Evolutionary conservation across 2,113 vertebrate species (phyloP).

Genomic region (Aepyceros melampus): DNA sequence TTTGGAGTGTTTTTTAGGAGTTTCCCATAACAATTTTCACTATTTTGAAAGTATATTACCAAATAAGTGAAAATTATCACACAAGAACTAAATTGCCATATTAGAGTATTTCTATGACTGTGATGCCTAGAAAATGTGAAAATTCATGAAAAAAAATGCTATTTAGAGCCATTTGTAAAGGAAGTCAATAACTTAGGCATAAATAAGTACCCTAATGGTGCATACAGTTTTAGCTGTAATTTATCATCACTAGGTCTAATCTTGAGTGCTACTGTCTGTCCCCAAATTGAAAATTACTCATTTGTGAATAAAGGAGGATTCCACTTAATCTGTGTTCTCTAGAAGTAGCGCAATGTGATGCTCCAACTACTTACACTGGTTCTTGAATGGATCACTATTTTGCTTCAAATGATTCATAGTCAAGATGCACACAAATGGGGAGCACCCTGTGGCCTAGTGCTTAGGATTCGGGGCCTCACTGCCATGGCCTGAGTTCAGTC

Average conservation of each 20-base stretch:
- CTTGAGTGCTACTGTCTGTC: background rate
- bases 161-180: background rate
- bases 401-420: background rate
- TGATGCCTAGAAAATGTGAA: background rate
- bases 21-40: background rate
- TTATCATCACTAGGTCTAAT: background rate
- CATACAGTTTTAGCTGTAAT: background rate
- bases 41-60: background rate
- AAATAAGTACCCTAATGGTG: background rate
- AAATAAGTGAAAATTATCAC: background rate
- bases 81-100: background rate
- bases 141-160: background rate
- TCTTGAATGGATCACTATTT: background rate
- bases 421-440: background rate
- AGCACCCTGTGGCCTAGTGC: background rate
- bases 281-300: background rate
- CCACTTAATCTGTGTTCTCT: background rate
- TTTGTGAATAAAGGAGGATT: background rate
- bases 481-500: background rate
- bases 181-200: background rate
- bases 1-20: background rate
- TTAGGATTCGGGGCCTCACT: background rate
- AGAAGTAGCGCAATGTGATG: background rate
- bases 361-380: background rate
- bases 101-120: constrained; percentile 3